Conservation (phyloP, 2,113 vertebrate species). For the Bambusicola thoracicus region DNA sequence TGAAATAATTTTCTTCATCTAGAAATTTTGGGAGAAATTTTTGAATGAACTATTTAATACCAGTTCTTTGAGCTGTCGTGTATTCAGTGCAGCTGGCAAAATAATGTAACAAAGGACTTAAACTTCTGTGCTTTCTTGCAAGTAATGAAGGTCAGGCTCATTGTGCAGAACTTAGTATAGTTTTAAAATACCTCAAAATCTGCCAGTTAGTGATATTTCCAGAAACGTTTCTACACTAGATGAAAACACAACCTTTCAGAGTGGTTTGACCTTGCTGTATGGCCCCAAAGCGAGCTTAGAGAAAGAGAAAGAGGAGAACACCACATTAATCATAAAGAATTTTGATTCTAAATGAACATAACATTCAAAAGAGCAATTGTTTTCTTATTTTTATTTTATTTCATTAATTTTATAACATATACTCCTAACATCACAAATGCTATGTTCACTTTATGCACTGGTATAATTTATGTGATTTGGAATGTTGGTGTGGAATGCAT, state of each 20-base stretch:
- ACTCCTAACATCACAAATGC: neutral
- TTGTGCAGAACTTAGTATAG: neutral
- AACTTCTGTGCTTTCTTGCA: neutral
- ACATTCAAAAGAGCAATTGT: neutral
- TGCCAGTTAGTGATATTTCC: neutral
- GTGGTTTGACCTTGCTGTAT: neutral
- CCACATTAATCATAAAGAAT: neutral
- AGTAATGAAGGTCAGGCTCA: neutral
- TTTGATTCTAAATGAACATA: neutral
- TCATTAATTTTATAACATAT: neutral
- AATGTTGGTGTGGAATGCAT: fast-evolving
- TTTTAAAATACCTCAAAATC: neutral
- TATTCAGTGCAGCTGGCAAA: neutral
- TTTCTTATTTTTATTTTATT: neutral
- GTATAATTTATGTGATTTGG: neutral
- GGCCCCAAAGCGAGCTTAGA: neutral
- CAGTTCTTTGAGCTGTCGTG: neutral
- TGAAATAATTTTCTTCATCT: neutral
- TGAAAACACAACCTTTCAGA: neutral
- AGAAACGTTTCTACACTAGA: neutral
- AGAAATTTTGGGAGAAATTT: neutral
- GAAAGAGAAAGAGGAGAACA: neutral
- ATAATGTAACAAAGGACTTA: neutral
- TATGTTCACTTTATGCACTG: neutral
- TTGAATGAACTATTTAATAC: neutral